Evolutionary conservation across 2,113 vertebrate species (phyloP).

Genomic region (Hippocampus abdominalis): DNA sequence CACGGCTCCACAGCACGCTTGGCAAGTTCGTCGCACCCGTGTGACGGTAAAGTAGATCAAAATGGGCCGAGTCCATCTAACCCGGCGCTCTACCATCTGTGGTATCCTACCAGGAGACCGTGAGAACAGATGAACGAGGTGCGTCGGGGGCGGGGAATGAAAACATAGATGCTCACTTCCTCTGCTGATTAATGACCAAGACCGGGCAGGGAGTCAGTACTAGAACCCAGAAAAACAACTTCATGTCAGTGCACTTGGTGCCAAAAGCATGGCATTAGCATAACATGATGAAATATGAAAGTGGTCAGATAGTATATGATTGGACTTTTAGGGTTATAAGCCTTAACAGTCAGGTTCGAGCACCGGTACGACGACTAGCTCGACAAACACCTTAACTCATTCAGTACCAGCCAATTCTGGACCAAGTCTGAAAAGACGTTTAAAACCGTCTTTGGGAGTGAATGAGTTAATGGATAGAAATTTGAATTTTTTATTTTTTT

Average conservation of each 20-base stretch:
- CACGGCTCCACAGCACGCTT: conserved; percentile 2
- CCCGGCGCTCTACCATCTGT: conserved; percentile 41
- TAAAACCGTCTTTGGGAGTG: too few relatives aligned
- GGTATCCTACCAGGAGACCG: conserved; percentile 34
- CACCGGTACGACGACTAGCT: not conserved
- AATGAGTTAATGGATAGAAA: not conserved
- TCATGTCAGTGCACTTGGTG: conserved; percentile 13
- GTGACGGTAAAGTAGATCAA: not conserved
- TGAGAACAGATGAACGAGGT: conserved; percentile 37
- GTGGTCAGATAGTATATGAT: not conserved
- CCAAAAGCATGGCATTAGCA: not conserved
- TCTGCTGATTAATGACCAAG: conserved; percentile 29
- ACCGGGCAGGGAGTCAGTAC: conserved; percentile 22
- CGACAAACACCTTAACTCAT: not conserved
- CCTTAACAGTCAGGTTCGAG: not conserved
- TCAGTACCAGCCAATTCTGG: too few relatives aligned
- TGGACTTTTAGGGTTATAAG: not conserved
- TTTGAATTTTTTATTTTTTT: not conserved
- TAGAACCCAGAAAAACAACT: conserved; percentile 7
- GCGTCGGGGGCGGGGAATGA: conserved; percentile 22
- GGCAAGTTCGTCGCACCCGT: not conserved
- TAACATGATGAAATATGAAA: not conserved
- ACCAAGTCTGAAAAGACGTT: too few relatives aligned
- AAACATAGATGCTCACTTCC: conserved; percentile 47
- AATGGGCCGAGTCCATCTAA: conserved; percentile 23